These are phyloP conservation scores for Eupeodes latifasciatus DNA, from an alignment of 2,888 invertebrate species.

Conservation along the genomic window DNA sequence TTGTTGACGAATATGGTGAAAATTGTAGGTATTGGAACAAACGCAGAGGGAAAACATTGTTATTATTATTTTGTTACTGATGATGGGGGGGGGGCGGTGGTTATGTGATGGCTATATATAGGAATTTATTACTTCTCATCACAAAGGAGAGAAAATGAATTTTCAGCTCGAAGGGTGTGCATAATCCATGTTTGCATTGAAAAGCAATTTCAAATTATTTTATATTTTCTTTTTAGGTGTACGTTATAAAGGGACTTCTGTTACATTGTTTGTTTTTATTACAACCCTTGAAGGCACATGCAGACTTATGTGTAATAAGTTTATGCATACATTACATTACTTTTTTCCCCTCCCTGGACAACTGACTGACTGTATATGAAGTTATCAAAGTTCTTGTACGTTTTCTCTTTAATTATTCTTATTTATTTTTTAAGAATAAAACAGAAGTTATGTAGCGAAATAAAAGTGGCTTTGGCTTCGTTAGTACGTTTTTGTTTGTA, in stretches of 20 bases:
- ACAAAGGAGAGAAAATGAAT: conserved; percentile 8
- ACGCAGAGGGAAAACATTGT: neutral
- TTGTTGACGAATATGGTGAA: conserved; percentile 14
- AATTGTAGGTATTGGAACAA: neutral
- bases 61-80: conserved; percentile 11
- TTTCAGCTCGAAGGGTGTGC: conserved; percentile 36
- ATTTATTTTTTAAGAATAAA: neutral
- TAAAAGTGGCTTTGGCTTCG: neutral
- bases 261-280: conserved; percentile 16
- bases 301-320: conserved; percentile 30
- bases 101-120: neutral
- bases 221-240: neutral
- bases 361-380: neutral
- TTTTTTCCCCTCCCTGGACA: neutral
- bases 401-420: neutral
- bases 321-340: neutral
- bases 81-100: neutral
- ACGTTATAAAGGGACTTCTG: neutral
- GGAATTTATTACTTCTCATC: conserved; percentile 37
- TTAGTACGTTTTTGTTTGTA: neutral
- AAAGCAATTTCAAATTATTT: conserved; percentile 42
- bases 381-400: neutral
- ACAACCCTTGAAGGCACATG: conserved; percentile 6
- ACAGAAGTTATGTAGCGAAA: neutral
- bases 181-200: conserved; percentile 49